Evolutionary conservation across 2,113 vertebrate species (phyloP).

Genomic region (Takifugu flavidus): DNA sequence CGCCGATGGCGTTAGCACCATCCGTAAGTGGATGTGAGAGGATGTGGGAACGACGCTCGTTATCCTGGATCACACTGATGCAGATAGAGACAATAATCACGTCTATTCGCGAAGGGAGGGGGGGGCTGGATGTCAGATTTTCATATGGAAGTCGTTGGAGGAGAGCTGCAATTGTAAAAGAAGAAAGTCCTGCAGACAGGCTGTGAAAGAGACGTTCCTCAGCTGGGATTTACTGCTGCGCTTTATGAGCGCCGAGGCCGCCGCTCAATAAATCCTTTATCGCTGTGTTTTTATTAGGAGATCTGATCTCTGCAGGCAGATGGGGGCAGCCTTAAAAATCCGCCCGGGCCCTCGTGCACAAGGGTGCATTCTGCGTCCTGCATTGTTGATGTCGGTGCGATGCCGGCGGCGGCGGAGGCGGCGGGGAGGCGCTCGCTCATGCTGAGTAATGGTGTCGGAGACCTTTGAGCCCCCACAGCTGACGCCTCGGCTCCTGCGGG

Average conservation of each 20-base stretch:
- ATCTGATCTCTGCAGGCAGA: conserved; percentile 48
- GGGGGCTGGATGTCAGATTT: conserved; percentile 10
- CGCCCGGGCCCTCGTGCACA: conserved; percentile 3
- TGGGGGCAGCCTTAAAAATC: conserved; percentile 13
- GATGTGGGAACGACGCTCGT: no score
- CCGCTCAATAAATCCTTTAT: conserved; percentile 67
- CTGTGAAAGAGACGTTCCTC: conserved; percentile 62
- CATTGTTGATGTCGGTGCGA: conserved; percentile 16
- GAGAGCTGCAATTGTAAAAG: no score
- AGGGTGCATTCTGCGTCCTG: no score
- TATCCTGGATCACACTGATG: neutral
- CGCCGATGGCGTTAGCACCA: conserved; percentile 44
- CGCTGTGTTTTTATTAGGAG: conserved; percentile 50
- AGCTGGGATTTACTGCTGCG: conserved; percentile 60
- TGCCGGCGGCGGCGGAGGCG: conserved; percentile 16
- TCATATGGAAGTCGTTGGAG: conserved; percentile 74
- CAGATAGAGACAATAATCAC: conserved; percentile 15
- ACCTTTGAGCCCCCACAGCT: conserved; percentile 1
- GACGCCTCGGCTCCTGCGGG: conserved; percentile 3
- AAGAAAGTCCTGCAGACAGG: conserved; percentile 60
- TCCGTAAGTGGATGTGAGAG: conserved; percentile 38
- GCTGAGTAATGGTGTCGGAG: conserved; percentile 16
- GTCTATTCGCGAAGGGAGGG: neutral
- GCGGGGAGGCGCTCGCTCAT: conserved; percentile 9
- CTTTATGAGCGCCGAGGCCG: conserved; percentile 48